Conservation (phyloP, 2,113 vertebrate genomes). For the Cyanoramphus novaezelandiae region DNA sequence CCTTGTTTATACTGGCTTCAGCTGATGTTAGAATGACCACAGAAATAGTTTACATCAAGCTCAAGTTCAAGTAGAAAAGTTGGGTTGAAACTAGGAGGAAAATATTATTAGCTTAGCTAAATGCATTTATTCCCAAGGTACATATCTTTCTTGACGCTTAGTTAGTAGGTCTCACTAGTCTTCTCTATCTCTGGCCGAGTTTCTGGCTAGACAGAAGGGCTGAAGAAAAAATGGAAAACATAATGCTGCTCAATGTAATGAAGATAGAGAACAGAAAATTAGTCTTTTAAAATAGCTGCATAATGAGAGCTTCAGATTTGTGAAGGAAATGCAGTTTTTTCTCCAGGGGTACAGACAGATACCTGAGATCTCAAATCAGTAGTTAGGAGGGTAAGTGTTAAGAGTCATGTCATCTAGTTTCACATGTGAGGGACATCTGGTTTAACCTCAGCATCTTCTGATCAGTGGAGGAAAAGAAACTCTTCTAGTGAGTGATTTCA, state of each 20-base stretch:
- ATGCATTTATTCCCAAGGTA: background rate
- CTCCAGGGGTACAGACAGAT: background rate
- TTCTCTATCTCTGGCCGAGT: background rate
- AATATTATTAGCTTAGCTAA: background rate
- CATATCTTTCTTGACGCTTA: background rate
- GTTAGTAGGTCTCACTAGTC: background rate
- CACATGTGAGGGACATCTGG: background rate
- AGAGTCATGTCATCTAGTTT: background rate
- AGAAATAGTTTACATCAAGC: constrained; percentile 7
- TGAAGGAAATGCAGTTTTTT: background rate
- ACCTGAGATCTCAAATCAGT: background rate
- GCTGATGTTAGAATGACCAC: background rate
- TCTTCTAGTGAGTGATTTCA: background rate
- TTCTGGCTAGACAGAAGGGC: background rate
- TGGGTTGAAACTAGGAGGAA: background rate
- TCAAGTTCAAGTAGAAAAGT: background rate
- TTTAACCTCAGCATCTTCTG: background rate
- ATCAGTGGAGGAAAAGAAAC: background rate
- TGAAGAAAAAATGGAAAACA: background rate
- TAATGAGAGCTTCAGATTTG: background rate
- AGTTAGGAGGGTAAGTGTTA: background rate
- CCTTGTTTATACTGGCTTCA: constrained; percentile 31
- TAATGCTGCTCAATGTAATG: background rate
- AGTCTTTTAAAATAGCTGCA: background rate
- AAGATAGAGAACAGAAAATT: background rate